These are phyloP conservation scores for Chloroclysta siterata DNA, from an alignment of 2,888 invertebrate genomes.

Conservation along the genomic window DNA sequence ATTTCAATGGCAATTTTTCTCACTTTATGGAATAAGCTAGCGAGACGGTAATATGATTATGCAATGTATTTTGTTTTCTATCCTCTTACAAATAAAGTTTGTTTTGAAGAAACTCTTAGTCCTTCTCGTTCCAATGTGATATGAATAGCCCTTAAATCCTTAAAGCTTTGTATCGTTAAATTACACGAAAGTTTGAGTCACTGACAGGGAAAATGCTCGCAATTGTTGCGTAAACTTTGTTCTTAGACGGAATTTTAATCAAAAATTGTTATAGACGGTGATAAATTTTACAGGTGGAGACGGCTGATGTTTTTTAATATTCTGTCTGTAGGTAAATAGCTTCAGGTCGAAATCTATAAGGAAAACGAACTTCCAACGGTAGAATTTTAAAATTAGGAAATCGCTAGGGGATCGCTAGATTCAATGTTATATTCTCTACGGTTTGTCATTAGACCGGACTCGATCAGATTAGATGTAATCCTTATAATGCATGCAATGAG, in stretches of 20 bases:
- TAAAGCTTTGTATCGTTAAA: conserved; percentile 43
- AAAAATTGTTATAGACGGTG: conserved; percentile 44
- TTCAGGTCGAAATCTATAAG: not conserved
- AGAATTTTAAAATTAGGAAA: too few species aligned
- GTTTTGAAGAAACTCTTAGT: conserved; percentile 21
- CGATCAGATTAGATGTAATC: too few species aligned
- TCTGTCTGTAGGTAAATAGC: not conserved
- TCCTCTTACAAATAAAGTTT: conserved; percentile 38
- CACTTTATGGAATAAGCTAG: not conserved
- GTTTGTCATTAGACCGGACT: too few species aligned
- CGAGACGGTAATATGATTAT: not conserved
- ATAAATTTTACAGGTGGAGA: conserved; percentile 43
- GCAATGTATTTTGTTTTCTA: not conserved
- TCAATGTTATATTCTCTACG: too few species aligned
- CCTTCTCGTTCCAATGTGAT: conserved; percentile 20
- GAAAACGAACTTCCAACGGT: not conserved
- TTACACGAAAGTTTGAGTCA: conserved; percentile 43
- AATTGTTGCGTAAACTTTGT: conserved; percentile 45
- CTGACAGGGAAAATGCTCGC: conserved; percentile 42
- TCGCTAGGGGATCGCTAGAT: too few species aligned
- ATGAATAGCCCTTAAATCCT: conserved; percentile 34
- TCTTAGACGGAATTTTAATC: conserved; percentile 45
- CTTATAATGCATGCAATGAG: too few species aligned
- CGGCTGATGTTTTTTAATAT: conserved; percentile 18
- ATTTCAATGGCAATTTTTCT: not conserved